A percentile compares a stretch with the other conserved stretches of the same genome.
phyloP scores from a whole-genome alignment of 64 coral and sea anemone genomes.

The Porites australiensis region DNA sequence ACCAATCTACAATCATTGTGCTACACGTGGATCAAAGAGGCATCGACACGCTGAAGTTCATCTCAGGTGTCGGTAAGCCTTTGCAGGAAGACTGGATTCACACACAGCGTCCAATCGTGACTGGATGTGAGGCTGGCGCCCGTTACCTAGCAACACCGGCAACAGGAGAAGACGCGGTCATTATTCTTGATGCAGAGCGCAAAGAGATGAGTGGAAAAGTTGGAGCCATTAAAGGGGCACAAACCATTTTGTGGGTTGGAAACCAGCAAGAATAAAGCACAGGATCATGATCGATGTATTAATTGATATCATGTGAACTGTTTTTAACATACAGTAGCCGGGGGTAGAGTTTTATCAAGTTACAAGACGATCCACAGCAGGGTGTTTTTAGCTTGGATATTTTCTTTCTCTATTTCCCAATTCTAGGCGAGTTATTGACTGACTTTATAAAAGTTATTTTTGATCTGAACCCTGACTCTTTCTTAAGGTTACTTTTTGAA shows the following conservation, averaged over 20 bases:
- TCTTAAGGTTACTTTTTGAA: too few species aligned
- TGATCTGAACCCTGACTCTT: too few species aligned
- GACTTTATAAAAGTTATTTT: too few species aligned
- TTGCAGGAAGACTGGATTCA: conserved; percentile 55
- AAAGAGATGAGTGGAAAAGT: conserved; percentile 48
- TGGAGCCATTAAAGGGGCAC: conserved; percentile 33
- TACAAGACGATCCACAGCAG: too few species aligned
- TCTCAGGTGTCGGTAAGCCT: conserved; percentile 45
- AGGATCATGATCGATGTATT: not conserved
- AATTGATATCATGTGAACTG: not conserved
- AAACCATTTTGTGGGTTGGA: conserved; percentile 58
- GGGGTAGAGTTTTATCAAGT: too few species aligned
- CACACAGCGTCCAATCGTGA: conserved; percentile 45
- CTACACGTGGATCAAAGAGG: conserved; percentile 44
- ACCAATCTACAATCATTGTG: conserved; percentile 42
- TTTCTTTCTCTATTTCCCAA: too few species aligned
- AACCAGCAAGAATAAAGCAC: conserved; percentile 1
- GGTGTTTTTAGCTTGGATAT: too few species aligned
- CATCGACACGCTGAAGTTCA: conserved; percentile 46
- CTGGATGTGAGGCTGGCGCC: conserved; percentile 40
- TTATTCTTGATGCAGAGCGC: conserved; percentile 60
- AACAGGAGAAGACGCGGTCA: conserved; percentile 57
- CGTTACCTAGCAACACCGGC: conserved; percentile 78
- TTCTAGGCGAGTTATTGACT: too few species aligned
- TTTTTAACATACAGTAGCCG: too few species aligned